Evolutionary conservation across 53 echinoderm and acorn worm species (phyloP).

Genomic region (Pentamera pediparva): DNA sequence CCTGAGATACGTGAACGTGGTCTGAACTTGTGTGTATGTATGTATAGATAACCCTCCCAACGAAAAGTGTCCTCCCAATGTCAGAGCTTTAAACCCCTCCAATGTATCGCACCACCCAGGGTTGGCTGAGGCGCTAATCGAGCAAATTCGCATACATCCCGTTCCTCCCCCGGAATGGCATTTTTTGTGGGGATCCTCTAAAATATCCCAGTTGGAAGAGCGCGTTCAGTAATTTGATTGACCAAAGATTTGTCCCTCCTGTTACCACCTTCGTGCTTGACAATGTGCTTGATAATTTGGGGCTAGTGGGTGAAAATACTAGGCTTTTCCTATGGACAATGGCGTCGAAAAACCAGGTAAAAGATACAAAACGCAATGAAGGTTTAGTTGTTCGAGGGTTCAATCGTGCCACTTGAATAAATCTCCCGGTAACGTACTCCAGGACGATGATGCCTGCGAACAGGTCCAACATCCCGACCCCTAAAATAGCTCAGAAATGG

Average conservation of each 20-base stretch:
- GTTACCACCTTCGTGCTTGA: conserved; percentile 53
- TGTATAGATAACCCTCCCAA: too few relatives aligned
- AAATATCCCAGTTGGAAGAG: too few relatives aligned
- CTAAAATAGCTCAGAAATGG: not conserved
- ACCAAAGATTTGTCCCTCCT: conserved; percentile 38
- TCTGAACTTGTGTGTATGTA: too few relatives aligned
- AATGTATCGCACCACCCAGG: too few relatives aligned
- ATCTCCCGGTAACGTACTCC: not conserved
- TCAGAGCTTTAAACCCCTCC: conserved; percentile 30
- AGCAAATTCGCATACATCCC: too few relatives aligned
- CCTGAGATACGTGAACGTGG: too few relatives aligned
- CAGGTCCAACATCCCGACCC: not conserved
- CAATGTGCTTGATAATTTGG: conserved; percentile 6
- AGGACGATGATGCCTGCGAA: not conserved
- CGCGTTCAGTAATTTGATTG: too few relatives aligned
- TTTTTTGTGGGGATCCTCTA: too few relatives aligned
- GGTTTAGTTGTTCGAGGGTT: not conserved
- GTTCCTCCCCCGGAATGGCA: too few relatives aligned
- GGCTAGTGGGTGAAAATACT: not conserved
- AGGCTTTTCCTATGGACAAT: conserved; percentile 44
- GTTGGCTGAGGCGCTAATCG: conserved; percentile 8
- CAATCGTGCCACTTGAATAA: not conserved
- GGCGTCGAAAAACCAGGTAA: not conserved
- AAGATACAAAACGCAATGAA: not conserved
- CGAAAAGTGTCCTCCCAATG: conserved; percentile 25